Percentiles rank a stretch among this genome's conserved stretches.
phyloP scores from a whole-genome alignment of 2,888 invertebrate genomes.

The Cenopis cana region DNA sequence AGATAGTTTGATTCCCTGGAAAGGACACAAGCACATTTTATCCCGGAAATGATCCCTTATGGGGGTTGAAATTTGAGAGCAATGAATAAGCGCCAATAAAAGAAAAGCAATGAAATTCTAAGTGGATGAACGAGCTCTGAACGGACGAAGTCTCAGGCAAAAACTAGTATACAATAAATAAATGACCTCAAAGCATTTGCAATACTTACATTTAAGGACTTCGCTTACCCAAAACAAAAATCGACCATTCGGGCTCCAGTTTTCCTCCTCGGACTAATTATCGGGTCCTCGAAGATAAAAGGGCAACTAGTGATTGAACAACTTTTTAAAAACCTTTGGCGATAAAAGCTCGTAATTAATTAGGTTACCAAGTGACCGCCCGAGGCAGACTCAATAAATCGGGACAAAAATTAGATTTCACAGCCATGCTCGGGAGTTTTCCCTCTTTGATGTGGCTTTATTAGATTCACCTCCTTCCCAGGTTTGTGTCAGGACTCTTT shows the following conservation, averaged over 20 bases:
- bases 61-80: too few relatives aligned
- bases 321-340: conserved; percentile 42
- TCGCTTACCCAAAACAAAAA: background rate
- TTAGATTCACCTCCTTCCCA: conserved; percentile 40
- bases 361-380: conserved; percentile 41
- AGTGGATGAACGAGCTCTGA: too few relatives aligned
- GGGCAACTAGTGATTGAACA: conserved; percentile 28
- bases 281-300: conserved; percentile 33
- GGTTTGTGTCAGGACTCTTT: background rate
- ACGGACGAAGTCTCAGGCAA: too few relatives aligned
- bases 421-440: conserved; percentile 5
- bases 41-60: too few relatives aligned
- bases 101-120: too few relatives aligned
- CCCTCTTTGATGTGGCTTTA: conserved; percentile 42
- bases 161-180: background rate
- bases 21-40: too few relatives aligned
- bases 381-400: conserved; percentile 37
- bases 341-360: conserved; percentile 41
- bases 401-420: conserved; percentile 43
- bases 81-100: too few relatives aligned
- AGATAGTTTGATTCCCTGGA: too few relatives aligned
- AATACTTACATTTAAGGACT: background rate
- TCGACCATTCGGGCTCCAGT: background rate
- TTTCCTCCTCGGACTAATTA: conserved; percentile 26
- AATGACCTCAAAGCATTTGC: background rate